A percentile compares a stretch with the other conserved stretches of the same genome.
Conservation (phyloP, 2,797 vertebrate genomes). For the Sebastes variabilis region DNA sequence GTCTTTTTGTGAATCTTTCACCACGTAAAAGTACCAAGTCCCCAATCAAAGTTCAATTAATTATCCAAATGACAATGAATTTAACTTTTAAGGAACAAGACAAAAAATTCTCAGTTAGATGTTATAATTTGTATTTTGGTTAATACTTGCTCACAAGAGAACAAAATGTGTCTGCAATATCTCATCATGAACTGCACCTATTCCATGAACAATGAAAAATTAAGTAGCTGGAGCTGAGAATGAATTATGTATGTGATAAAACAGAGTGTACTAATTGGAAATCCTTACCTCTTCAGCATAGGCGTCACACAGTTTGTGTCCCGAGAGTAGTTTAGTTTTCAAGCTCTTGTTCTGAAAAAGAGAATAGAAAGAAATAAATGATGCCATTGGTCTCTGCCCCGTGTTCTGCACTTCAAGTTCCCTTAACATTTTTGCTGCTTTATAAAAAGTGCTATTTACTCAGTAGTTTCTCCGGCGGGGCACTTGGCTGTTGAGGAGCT, state of each 20-base stretch:
- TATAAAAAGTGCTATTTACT: slow-evolving; percentile 19
- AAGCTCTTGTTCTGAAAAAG: slow-evolving; percentile 95
- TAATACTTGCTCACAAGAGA: background rate
- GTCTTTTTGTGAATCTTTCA: background rate
- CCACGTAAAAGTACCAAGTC: background rate
- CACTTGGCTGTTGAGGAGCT: slow-evolving; percentile 1
- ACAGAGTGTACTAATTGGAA: slow-evolving; percentile 15
- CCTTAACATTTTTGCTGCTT: background rate
- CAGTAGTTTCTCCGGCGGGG: slow-evolving; percentile 20
- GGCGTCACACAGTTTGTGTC: slow-evolving; percentile 95
- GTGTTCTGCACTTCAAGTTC: background rate
- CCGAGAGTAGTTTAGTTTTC: slow-evolving; percentile 96
- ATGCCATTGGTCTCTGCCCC: slow-evolving; percentile 9
- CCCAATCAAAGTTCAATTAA: background rate
- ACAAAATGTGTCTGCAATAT: background rate
- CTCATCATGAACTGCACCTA: background rate
- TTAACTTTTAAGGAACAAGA: background rate
- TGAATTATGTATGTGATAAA: slow-evolving; percentile 11
- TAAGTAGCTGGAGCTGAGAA: background rate
- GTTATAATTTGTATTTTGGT: background rate
- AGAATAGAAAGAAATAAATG: slow-evolving; percentile 8
- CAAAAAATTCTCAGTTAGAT: background rate
- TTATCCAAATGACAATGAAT: background rate
- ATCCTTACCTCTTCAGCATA: slow-evolving; percentile 94
- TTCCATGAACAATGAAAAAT: slow-evolving; percentile 21